These are phyloP conservation scores for Coleophora deauratella DNA, from an alignment of 2,888 invertebrate genomes.

Conservation along the genomic window DNA sequence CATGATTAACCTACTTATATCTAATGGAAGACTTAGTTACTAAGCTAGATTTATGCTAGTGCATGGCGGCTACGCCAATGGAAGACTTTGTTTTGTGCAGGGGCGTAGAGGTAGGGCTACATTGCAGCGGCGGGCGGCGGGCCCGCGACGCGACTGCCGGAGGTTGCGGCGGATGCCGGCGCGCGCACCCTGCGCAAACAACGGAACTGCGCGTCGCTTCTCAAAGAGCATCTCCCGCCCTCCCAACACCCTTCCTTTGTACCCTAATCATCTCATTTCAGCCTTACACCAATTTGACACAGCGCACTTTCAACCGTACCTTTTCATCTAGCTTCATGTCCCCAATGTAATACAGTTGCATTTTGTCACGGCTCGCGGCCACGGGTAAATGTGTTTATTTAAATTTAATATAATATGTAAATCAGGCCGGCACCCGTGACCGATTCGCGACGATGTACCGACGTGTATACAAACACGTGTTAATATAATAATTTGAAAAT, in stretches of 20 bases:
- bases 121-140: constrained; percentile 63
- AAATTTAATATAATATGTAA: too few species aligned
- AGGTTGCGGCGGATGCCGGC: constrained; percentile 27
- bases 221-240: constrained; percentile 29
- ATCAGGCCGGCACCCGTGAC: too few species aligned
- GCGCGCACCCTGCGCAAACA: constrained; percentile 68
- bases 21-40: constrained; percentile 74
- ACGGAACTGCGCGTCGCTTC: constrained; percentile 37
- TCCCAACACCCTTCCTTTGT: constrained; percentile 23
- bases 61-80: constrained; percentile 50
- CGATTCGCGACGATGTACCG: too few species aligned
- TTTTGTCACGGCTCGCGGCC: too few species aligned
- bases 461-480: too few species aligned
- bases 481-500: too few species aligned
- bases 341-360: too few species aligned
- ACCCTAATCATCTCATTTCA: constrained; percentile 5
- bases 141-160: constrained; percentile 64
- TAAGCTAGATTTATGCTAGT: constrained; percentile 38
- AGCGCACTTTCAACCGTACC: too few species aligned
- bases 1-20: constrained; percentile 51
- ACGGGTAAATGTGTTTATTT: too few species aligned
- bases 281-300: too few species aligned
- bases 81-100: constrained; percentile 44
- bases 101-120: constrained; percentile 45
- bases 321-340: too few species aligned